Evolutionary conservation across 2,797 vertebrate species (phyloP), one percentile per base, ranked within the genome.

Genomic region (Champsocephalus gunnari): DNA sequence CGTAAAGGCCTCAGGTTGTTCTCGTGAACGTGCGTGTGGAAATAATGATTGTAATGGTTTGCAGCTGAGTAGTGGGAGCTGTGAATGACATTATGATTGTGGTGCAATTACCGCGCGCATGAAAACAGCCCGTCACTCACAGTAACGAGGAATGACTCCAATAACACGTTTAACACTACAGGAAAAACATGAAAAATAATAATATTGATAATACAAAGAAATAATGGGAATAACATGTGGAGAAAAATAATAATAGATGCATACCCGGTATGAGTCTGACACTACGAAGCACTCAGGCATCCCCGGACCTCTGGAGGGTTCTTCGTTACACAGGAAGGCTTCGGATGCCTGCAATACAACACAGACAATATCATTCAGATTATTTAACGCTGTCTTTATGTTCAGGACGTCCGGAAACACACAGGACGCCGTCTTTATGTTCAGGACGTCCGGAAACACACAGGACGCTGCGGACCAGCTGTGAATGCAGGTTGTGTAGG

Each of bases 241-340:
- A 79, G 16, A 12, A 63, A 32, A 89, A 87, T 71, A 86, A 84
- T 83, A 86, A 86, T 88, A 83, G 68, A 88, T 88, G 91, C 94
- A 82, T 95, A 96, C 95, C 94, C 95, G 94, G 94, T 96, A 96
- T 81, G 95, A 96, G 93, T 96, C 95, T 87, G 95, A 95, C 77
- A 96, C 95, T 88, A 96, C 95, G 92, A 95, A 96, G 93, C 95
- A 96, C 90, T 96, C 95, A 85, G 95, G 94, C 91, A 95, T 95
- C 89, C 95, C 94, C 77, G 94, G 93, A 89, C 93, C 95, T 95
- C 95, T 93, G 94, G 93, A 93, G 70, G 94, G 94, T 85, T 96
- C 95, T 92, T 96, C 95, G 60, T 94, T 96, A 93, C 95, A 93
- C 93, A 96, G 93, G 92, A 95, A 96, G 85, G 92, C 92, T 94